Evolutionary conservation across 2,797 vertebrate genomes (phyloP), one percentile per base, ranked within the genome.

Genomic region (Stomatorhinus walkeri): DNA sequence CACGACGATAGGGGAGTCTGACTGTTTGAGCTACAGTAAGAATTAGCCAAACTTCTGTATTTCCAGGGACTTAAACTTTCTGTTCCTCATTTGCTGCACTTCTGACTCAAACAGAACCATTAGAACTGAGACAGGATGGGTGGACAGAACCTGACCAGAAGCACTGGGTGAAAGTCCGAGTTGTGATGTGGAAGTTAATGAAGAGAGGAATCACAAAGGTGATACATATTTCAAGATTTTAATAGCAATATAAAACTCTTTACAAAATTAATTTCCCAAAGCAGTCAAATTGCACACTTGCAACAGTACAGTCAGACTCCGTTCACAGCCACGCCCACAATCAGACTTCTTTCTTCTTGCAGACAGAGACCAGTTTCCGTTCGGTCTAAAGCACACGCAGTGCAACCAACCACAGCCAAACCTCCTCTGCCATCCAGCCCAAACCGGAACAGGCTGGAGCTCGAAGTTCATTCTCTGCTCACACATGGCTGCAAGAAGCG

Each of bases 191-290:
- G 48, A 84, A 12, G 43, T 22, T 10, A 48, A 59, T 40, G 14
- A 59, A 59, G 12, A 40, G 40, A 4, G 36, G 32, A 86, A 54
- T 12, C 52, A 1, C 12, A 87, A 54, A 56, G 36, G 28, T 14
- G 32, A 68, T 61, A 22, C 4, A 87, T 59, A 36, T 36, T 87
- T 56, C 52, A 88, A 48, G 40, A 49, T 12, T 89, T 89, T 87
- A 88, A 89, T 91, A 28, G 76, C 40, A 85, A 88, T 83, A 43
- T 85, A 87, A 89, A 89, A 84, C 54, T 86, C 48, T 83, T 87
- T 49, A 46, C 49, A 81, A 89, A 90, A 89, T 72, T 49, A 40
- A 61, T 56, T 83, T 88, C 68, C 32, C 10, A 76, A 24, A 88
- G 81, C 22, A 88, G 88, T 85, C 54, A 46, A 43, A 59, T 88